Base-by-base conservation (phyloP, 2,888 invertebrate genomes). In the Barypeithes pellucidus region DNA sequence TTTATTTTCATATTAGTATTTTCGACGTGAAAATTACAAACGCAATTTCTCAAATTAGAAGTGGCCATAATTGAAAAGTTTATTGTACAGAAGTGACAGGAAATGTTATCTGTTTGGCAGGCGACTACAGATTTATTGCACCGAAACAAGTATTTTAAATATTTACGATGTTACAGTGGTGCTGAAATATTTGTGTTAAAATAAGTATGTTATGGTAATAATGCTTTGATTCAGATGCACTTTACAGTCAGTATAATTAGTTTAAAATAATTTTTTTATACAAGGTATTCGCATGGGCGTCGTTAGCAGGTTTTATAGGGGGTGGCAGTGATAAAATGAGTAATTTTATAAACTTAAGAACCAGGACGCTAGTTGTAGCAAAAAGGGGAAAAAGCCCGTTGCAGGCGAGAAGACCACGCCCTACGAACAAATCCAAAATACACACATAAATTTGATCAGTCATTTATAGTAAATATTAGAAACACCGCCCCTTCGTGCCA, bases 111-210 rank as follows among this genome's bases (percentile, higher is more conserved):
- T 59, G 45, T 67, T 59, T 67, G 59, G 33, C 16, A 14, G 18
- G 57, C n/a, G 67, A 43, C 43, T 67, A 67, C 45, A 59, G 67
- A 59, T 67, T 59, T 67, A 67, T 67, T 12, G 59, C 59, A 59
- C 33, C 47, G 7, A 57, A 57, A 57, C 54, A 57, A 57, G 54
- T 33, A 57, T 29, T 57, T 57, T 57, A 57, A 57, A 57, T 57
- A 57, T 57, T 57, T 57, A 57, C 54, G 16, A 16, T 11, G 16
- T 50, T 50, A 16, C 33, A 33, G 18, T 36, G 11, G 54, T 9
- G 54, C 16, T 57, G 16, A 57, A 0, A 18, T 57, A 57, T 18
- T 50, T 50, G 50, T 50, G 16, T 43, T 16, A 2, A n/a, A 50
- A 50, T 12, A 20, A 50, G 50, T 50, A 24, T 24, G 22, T 50